Conservation (phyloP, 1,140 invertebrate species). For the Marisa cornuarietis region DNA sequence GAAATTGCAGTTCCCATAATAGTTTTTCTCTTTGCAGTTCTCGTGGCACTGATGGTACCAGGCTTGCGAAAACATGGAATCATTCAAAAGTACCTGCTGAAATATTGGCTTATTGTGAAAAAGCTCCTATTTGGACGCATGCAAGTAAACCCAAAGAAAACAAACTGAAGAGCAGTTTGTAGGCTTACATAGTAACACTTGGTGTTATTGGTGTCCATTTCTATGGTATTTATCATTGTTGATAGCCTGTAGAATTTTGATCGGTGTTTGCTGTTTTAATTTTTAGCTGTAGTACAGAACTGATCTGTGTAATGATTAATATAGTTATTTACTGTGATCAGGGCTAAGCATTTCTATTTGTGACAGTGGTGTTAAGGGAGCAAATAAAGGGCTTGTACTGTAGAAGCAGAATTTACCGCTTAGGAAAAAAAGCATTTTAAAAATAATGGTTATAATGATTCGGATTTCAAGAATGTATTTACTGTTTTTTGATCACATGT, state of each 20-base stretch:
- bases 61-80: constrained; percentile 66
- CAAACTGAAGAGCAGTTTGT: not conserved
- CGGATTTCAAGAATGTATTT: too few species aligned
- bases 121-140: constrained; percentile 31
- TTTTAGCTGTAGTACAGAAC: too few species aligned
- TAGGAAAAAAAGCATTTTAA: too few species aligned
- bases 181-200: not conserved
- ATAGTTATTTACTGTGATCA: too few species aligned
- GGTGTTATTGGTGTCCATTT: not conserved
- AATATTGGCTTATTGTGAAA: constrained; percentile 31
- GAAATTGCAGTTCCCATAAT: not conserved
- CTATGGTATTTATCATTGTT: not conserved
- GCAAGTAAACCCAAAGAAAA: constrained; percentile 34
- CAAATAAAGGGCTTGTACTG: too few species aligned
- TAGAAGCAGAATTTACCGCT: too few species aligned
- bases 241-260: not conserved
- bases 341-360: too few species aligned
- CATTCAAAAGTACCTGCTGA: constrained; percentile 61
- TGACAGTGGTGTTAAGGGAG: too few species aligned
- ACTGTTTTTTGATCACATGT: too few species aligned
- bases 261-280: too few species aligned
- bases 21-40: constrained; percentile 54
- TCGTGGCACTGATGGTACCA: constrained; percentile 63
- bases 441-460: too few species aligned
- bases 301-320: too few species aligned